A percentile compares a stretch with the other conserved stretches of the same genome.
These are phyloP conservation scores for Agapornis roseicollis DNA, from an alignment of 2,113 vertebrate species.

Conservation along the genomic window DNA sequence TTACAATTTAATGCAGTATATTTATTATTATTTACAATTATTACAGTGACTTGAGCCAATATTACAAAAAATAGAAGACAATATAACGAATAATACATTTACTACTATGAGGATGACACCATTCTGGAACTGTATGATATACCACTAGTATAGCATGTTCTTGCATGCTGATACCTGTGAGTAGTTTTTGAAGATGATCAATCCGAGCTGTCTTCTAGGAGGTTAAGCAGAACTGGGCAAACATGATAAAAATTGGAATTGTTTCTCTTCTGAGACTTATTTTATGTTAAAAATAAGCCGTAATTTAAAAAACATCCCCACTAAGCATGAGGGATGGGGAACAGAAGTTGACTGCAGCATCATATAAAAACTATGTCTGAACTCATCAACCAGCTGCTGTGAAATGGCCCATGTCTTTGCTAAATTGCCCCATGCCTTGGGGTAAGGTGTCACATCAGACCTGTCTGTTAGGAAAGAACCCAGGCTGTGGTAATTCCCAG, in stretches of 20 bases:
- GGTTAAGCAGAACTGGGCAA: neutral
- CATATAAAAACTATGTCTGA: neutral
- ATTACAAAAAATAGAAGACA: neutral
- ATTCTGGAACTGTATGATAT: neutral
- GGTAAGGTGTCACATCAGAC: neutral
- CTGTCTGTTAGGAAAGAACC: neutral
- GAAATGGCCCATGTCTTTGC: neutral
- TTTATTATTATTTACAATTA: neutral
- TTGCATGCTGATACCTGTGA: neutral
- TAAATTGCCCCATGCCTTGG: neutral
- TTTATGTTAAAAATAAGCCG: neutral
- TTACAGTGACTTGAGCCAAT: neutral
- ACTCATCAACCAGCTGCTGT: neutral
- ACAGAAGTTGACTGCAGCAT: neutral
- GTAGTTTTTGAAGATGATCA: neutral
- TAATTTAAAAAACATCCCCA: neutral
- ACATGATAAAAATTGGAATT: neutral
- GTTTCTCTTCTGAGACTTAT: neutral
- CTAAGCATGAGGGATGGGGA: neutral
- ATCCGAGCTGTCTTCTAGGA: neutral
- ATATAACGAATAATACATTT: neutral
- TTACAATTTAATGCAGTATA: too few species aligned
- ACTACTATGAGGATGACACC: neutral
- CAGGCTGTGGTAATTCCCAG: neutral
- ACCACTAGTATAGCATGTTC: neutral